Evolutionary conservation across 2,888 invertebrate genomes (phyloP), one percentile per base, ranked within the genome.

Genomic region (Hypolimnas misippus): DNA sequence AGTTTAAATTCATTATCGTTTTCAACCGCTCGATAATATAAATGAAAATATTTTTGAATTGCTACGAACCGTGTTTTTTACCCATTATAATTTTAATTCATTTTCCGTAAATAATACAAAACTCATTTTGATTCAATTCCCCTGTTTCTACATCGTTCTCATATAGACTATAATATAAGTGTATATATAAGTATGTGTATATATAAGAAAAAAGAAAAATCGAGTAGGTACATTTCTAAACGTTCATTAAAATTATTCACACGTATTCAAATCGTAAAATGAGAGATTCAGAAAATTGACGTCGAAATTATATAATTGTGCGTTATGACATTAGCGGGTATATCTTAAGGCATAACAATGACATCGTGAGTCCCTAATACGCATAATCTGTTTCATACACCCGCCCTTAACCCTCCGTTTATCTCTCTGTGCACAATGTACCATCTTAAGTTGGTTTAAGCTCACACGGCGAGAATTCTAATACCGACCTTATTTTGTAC

Each of bases 391-490:
- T 58, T 57, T 57, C 69, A 52, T 65, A 67, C 74, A 69, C 66
- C 64, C 69, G 57, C 61, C 65, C 63, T 64, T 66, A 63, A 61
- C 50, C 63, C 62, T 46, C 51, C 59, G 63, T 73, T 73, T 74
- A 74, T 75, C 75, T 73, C 57, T 68, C 71, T 70, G 65, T 70
- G 62, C 69, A 72, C 73, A 72, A 72, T 70, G 67, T 69, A 71
- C 68, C 59, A 58, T 61, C 66, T 70, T 67, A 66, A 64, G 64
- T 66, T 58, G 56, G 55, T 58, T 57, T 51, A 61, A 61, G 44
- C 65, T 62, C 55, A 38, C 64, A 67, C 53, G 40, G 50, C 42
- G 56, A 58, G 59, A 62, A 61, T 59, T 59, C 53, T 65, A 63
- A 58, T 57, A 57, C 44, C 60, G 57, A 67, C 63, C 62, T 59